A percentile compares a stretch with the other conserved stretches of the same genome.
These are phyloP conservation scores for Henicopernis longicauda DNA, from an alignment of 2,113 vertebrate species.

Conservation along the genomic window DNA sequence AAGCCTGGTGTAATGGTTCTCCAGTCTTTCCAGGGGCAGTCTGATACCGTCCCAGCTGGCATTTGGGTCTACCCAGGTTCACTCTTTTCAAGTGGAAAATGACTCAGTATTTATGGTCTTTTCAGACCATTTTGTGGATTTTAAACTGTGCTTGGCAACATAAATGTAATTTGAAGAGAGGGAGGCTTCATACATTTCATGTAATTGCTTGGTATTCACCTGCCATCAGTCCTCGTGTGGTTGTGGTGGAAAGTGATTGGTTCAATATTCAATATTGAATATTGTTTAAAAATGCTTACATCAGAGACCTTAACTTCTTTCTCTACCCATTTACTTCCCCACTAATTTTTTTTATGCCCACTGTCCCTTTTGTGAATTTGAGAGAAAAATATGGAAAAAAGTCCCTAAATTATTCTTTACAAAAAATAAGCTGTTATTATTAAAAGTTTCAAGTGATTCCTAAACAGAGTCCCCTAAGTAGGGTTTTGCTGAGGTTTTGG, in stretches of 20 bases:
- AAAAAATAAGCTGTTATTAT: not conserved
- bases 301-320: not conserved
- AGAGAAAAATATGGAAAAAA: not conserved
- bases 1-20: not conserved
- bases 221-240: not conserved
- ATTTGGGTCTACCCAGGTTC: not conserved
- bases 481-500: not conserved
- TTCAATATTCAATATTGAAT: not conserved
- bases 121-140: not conserved
- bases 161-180: not conserved
- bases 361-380: not conserved
- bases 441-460: not conserved
- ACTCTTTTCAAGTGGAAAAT: not conserved
- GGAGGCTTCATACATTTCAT: not conserved
- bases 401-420: not conserved
- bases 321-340: not conserved
- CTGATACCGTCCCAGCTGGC: not conserved
- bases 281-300: not conserved
- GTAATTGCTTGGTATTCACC: not conserved
- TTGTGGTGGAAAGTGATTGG: not conserved
- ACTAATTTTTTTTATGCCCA: not conserved
- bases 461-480: not conserved
- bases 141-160: not conserved
- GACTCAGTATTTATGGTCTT: not conserved
- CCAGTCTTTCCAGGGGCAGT: not conserved